These are phyloP conservation scores for Lepidotrigona ventralis DNA, from an alignment of 1,140 invertebrate species.

Conservation along the genomic window DNA sequence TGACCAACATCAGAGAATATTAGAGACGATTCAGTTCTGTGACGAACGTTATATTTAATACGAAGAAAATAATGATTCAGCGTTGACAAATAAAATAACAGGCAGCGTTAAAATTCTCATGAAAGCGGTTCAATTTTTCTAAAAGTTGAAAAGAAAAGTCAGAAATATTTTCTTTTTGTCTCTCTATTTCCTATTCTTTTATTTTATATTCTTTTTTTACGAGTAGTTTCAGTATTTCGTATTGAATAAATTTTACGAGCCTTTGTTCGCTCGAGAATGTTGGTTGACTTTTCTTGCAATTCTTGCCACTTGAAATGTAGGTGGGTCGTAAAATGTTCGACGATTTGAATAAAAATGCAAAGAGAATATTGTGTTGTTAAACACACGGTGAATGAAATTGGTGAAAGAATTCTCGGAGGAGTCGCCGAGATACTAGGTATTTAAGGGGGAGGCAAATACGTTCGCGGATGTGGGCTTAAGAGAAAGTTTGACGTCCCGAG, in stretches of 20 bases:
- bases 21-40: too few species aligned
- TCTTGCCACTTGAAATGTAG: not conserved
- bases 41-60: too few species aligned
- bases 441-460: constrained; percentile 8
- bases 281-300: not conserved
- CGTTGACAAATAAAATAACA: too few species aligned
- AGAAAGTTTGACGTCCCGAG: constrained; percentile 37
- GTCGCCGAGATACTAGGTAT: not conserved
- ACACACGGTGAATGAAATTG: not conserved
- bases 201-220: not conserved
- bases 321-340: too few species aligned
- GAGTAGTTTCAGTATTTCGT: not conserved
- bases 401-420: constrained; percentile 8
- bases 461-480: constrained; percentile 37
- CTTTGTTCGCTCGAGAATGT: not conserved
- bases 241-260: not conserved
- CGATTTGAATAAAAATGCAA: not conserved
- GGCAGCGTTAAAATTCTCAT: too few species aligned
- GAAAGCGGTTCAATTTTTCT: not conserved
- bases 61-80: too few species aligned
- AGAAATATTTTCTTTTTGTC: not conserved
- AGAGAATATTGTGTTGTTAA: not conserved
- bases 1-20: too few species aligned
- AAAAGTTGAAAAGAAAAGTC: not conserved
- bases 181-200: not conserved